Conservation (phyloP, 2,113 vertebrate species). For the Azemiops feae region DNA sequence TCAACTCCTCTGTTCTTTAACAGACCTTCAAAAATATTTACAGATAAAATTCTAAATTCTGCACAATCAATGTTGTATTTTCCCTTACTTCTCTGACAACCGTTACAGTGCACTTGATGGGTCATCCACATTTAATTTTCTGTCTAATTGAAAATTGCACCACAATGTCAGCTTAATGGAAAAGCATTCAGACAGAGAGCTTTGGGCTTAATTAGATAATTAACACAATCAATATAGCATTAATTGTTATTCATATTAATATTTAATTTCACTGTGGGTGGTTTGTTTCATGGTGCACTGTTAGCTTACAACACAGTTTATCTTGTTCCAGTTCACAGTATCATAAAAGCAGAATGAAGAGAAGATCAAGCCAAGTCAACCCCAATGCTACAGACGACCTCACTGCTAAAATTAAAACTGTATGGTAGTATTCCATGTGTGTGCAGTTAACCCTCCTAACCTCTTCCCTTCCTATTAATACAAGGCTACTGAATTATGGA, state of each 20-base stretch:
- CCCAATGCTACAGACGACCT: not conserved
- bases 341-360: not conserved
- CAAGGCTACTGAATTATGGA: not conserved
- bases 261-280: constrained; percentile 20
- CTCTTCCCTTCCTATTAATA: not conserved
- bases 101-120: not conserved
- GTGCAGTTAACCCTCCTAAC: not conserved
- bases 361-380: not conserved
- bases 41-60: not conserved
- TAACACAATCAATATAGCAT: constrained; percentile 23
- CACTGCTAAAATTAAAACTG: not conserved
- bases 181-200: constrained; percentile 19
- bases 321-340: constrained; percentile 23
- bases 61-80: not conserved
- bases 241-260: constrained; percentile 23
- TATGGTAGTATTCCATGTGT: not conserved
- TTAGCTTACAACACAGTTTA: not conserved
- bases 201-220: constrained; percentile 32
- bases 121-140: constrained; percentile 16
- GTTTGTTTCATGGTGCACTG: not conserved
- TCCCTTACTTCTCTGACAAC: not conserved
- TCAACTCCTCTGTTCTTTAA: not conserved
- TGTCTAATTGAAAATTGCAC: constrained; percentile 7
- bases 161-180: not conserved
- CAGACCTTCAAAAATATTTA: not conserved